Evolutionary conservation across 2,797 vertebrate genomes (phyloP), one percentile per base, ranked within the genome.

Genomic region (Erpetoichthys calabaricus): DNA sequence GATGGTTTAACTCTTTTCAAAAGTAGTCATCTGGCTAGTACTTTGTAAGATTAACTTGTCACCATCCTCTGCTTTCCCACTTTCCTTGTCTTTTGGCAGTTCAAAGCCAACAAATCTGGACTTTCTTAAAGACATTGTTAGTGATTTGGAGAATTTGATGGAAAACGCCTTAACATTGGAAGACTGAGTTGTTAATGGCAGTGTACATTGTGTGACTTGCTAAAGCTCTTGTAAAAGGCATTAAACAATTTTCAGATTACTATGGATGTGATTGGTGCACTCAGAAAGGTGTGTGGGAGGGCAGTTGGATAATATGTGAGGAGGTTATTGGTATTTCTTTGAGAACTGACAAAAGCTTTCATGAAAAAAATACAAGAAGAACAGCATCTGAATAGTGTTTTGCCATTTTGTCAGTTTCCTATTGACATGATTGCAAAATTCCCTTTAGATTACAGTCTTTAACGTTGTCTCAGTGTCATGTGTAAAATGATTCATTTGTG

Each of bases 1-100:
- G 57, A 59, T 59, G 57, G 57, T 8, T 44, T 59, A 51, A 51
- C 57, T 9, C 57, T 59, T 42, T 53, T 59, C 45, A 59, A 59
- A 53, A 59, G 49, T 44, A 49, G 51, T 10, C 10, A 8, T 59
- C 42, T 51, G 57, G 50, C 50, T 51, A 6, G 57, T 59, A n/a
- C 50, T 59, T 44, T 59, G 49, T 52, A 41, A 7, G 7, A 9
- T 49, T 9, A 3, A 7, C 7, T 3, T 49, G n/a, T 7, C 7
- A 49, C 47, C 47, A 49, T 7, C n/a, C 7, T 7, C 7, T 49
- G 4, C n/a, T 9, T 49, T 49, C 47, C 47, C 47, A 7, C 7
- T 49, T 49, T 7, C n/a, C 7, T 49, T 42, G 42, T 42, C 42
- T 3, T 42, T 42, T 49, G 47, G 47, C 7, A 9, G n/a, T 9